Base-by-base conservation (phyloP, 2,113 vertebrate genomes). In the Neogale vison region DNA sequence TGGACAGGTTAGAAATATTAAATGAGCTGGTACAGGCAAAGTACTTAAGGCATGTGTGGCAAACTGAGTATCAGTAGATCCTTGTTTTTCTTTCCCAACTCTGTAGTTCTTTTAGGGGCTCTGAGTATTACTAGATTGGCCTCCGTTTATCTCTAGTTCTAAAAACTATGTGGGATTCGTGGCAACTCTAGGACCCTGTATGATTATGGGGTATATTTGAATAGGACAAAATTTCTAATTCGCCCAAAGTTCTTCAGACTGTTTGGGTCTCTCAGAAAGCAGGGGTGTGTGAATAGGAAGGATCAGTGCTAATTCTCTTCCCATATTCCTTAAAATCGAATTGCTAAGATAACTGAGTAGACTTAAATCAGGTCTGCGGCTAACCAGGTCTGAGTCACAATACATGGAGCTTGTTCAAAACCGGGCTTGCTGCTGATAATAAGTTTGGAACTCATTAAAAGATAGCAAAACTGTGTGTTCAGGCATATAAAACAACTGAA, bases 401-500 rank as follows among this genome's bases (percentile, higher is more conserved):
- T 93, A 74, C 7, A 36, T 85, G 23, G 52, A 88, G 15, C 57
- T 95, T 91, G 13, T 96, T 96, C 94, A 96, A 96, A 95, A 93
- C 12, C 89, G 71, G 61, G 85, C 67, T 88, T 95, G 67, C 96
- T 93, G 82, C 29, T 96, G 61, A 96, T 20, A 95, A 0, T 91
- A 95, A 83, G 29, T 94, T 95, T 93, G 77, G 55, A 23, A 77
- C 52, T 88, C 34, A 72, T 85, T 93, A 86, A 93, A 93, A 97
- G 39, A 74, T n/a, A 69, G 67, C 67, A 10, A 86, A 97, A 80
- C 67, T 67, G 1, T 42, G 4, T 91, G 20, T 74, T 92, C 69
- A 95, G n/a, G 20, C 42, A 74, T 87, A 71, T 87, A 34, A 89
- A 95, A 89, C 18, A 95, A 55, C 79, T 79, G 57, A 90, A 83